These are phyloP conservation scores for Axis porcinus DNA, from an alignment of 2,113 vertebrate species.

Conservation along the genomic window DNA sequence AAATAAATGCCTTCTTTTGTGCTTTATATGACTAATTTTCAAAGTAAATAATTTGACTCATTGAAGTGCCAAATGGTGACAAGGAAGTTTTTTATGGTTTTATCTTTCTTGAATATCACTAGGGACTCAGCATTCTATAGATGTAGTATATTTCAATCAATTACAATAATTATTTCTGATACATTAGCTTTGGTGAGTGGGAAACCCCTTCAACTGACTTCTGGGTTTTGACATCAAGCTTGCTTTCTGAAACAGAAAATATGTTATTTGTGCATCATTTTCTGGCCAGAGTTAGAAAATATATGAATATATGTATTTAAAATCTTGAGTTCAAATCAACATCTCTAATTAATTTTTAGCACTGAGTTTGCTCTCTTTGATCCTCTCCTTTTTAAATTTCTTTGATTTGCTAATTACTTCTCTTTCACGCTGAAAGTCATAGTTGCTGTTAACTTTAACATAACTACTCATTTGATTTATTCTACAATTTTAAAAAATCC, in stretches of 20 bases:
- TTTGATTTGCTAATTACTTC: slow-evolving; percentile 45
- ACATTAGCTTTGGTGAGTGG: neutral
- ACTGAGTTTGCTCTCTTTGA: slow-evolving; percentile 43
- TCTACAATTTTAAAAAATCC: neutral
- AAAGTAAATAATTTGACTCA: neutral
- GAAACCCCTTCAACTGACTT: neutral
- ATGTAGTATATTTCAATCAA: neutral
- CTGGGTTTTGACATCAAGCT: neutral
- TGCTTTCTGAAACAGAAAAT: neutral
- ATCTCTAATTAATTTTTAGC: slow-evolving; percentile 12
- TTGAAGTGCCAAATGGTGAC: neutral
- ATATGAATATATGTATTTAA: neutral
- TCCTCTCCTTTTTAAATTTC: neutral
- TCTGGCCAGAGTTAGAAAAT: neutral
- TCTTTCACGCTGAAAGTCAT: slow-evolving; percentile 9
- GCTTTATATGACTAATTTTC: neutral
- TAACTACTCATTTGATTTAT: slow-evolving; percentile 18
- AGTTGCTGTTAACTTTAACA: slow-evolving; percentile 20
- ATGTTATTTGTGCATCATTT: neutral
- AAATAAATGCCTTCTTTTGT: neutral
- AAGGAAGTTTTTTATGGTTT: neutral
- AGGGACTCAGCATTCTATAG: neutral
- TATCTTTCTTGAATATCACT: neutral
- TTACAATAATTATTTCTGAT: neutral
- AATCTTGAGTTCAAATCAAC: slow-evolving; percentile 48